A percentile compares a stretch with the other conserved stretches of the same genome.
These are phyloP conservation scores for Phalera bucephala DNA, from an alignment of 2,888 invertebrate species.

Conservation along the genomic window DNA sequence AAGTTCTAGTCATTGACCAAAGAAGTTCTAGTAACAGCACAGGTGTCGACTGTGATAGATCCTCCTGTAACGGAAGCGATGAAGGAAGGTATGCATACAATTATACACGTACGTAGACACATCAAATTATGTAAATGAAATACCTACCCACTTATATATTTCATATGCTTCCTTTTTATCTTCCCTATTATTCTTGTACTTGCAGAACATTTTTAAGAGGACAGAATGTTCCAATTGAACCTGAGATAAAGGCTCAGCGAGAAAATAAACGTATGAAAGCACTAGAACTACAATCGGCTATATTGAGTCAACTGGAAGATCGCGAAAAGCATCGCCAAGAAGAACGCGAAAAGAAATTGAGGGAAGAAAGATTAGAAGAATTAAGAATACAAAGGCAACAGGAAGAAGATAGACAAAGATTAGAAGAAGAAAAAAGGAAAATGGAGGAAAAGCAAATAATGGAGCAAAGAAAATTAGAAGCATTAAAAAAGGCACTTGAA, in stretches of 20 bases:
- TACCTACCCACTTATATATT: no score
- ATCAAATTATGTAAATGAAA: no score
- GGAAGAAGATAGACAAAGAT: conserved; percentile 85
- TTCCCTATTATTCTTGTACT: no score
- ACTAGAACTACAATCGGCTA: conserved; percentile 92
- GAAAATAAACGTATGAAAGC: conserved; percentile 92
- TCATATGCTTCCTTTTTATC: no score
- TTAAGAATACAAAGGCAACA: conserved; percentile 88
- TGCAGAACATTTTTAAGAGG: conserved; percentile 89
- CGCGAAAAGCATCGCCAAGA: conserved; percentile 88
- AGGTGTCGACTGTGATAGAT: conserved; percentile 70
- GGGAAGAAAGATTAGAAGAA: conserved; percentile 93
- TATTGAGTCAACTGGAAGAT: conserved; percentile 93
- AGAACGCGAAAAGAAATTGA: conserved; percentile 88
- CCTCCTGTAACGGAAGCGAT: conserved; percentile 73
- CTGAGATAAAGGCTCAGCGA: conserved; percentile 90
- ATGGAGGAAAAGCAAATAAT: conserved; percentile 87
- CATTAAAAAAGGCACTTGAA: conserved; percentile 90
- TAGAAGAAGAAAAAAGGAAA: conserved; percentile 88
- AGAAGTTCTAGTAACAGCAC: conserved; percentile 69
- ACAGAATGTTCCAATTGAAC: conserved; percentile 93
- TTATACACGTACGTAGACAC: no score
- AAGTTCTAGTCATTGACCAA: conserved; percentile 84
- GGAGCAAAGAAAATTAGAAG: conserved; percentile 88
- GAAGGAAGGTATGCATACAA: conserved; percentile 62